These are phyloP conservation scores for Orthonychiurus folsomi DNA, from an alignment of 2,888 invertebrate species.

Conservation along the genomic window DNA sequence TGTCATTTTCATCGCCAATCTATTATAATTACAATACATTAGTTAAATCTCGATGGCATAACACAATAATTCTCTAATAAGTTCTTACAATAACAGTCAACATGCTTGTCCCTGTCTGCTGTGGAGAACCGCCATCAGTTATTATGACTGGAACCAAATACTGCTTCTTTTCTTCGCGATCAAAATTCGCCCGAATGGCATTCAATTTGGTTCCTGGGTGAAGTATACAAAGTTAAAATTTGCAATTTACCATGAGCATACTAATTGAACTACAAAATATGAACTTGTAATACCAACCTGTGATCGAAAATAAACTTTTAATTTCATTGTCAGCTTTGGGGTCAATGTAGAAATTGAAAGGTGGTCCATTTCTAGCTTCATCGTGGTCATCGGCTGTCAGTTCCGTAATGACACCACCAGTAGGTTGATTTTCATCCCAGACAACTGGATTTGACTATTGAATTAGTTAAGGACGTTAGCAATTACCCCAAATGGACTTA, in stretches of 20 bases:
- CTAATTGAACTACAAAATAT: background rate
- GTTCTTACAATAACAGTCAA: constrained; percentile 59
- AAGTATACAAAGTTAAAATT: background rate
- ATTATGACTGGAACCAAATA: constrained; percentile 83
- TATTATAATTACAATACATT: background rate
- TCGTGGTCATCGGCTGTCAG: constrained; percentile 72
- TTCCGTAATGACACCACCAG: constrained; percentile 57
- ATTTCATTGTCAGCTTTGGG: constrained; percentile 58
- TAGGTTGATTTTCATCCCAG: constrained; percentile 69
- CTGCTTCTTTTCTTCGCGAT: constrained; percentile 76
- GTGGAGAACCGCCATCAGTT: constrained; percentile 64
- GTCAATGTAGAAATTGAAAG: constrained; percentile 65
- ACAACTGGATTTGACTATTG: constrained; percentile 60
- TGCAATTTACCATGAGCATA: background rate
- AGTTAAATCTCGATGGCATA: background rate
- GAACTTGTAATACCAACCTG: constrained; percentile 1
- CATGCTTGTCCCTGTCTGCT: constrained; percentile 67
- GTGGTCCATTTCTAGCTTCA: constrained; percentile 67
- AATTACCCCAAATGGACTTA: no score
- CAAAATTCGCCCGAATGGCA: constrained; percentile 51
- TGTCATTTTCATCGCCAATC: constrained; percentile 91
- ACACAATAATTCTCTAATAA: background rate
- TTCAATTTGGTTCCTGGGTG: constrained; percentile 19
- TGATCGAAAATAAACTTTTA: constrained; percentile 59
- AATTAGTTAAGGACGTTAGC: constrained; percentile 9